phyloP scores from a whole-genome alignment of 2,113 vertebrate genomes.

The Gulo gulo region DNA sequence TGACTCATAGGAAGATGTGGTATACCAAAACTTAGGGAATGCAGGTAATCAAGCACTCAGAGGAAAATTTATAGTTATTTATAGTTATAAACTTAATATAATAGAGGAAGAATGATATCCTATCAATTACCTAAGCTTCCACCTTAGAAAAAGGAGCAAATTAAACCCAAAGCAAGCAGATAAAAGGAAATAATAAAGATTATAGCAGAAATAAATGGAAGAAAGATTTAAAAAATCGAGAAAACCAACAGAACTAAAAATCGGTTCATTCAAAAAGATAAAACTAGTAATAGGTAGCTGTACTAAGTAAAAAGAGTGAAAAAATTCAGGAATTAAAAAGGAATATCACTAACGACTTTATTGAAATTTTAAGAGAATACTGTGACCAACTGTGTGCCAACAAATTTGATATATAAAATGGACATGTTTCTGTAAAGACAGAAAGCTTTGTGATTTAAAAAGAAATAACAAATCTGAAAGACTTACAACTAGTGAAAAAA shows the following conservation, averaged over 20 bases:
- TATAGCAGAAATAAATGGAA: neutral
- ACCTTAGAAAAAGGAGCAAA: neutral
- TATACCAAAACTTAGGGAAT: neutral
- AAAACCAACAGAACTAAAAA: neutral
- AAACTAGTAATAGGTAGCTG: neutral
- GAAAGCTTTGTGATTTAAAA: neutral
- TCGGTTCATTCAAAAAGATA: neutral
- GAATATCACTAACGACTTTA: neutral
- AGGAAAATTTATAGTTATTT: neutral
- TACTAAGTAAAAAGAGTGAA: neutral
- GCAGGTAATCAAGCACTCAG: neutral
- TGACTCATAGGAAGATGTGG: neutral
- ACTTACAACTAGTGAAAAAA: neutral
- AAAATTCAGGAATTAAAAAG: neutral
- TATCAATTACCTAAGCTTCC: neutral
- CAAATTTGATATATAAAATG: neutral
- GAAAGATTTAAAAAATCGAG: neutral
- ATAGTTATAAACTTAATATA: neutral
- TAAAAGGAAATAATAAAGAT: neutral
- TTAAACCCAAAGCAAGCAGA: neutral
- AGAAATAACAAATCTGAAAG: neutral
- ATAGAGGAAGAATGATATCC: neutral
- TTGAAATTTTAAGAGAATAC: neutral
- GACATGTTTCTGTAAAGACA: neutral
- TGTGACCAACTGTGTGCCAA: neutral